A percentile compares a stretch with the other conserved stretches of the same genome.
phyloP scores from a whole-genome alignment of 2,113 vertebrate genomes.

The Uria aalge region DNA sequence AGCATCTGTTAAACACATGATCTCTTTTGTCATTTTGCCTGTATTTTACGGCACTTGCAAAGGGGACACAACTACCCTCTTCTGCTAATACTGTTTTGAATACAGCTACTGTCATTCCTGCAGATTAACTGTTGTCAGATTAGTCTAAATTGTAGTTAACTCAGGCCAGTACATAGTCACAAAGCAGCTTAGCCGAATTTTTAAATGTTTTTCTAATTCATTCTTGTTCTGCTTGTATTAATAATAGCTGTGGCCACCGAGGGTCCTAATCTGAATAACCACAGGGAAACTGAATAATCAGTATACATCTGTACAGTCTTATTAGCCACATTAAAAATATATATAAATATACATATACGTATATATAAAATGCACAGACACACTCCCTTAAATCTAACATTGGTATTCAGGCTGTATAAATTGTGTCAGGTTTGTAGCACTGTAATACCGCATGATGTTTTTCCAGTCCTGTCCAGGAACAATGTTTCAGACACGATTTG shows the following conservation, averaged over 20 bases:
- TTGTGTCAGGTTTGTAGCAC: background rate
- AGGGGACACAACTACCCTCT: background rate
- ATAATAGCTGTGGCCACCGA: background rate
- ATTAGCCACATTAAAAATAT: background rate
- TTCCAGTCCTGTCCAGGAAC: background rate
- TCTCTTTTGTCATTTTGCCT: background rate
- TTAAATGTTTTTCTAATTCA: background rate
- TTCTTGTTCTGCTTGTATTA: background rate
- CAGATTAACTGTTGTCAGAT: background rate
- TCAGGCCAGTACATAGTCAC: background rate
- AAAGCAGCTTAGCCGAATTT: background rate
- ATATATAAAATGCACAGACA: background rate
- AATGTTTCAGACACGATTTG: background rate
- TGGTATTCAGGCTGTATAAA: background rate
- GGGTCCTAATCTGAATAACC: background rate
- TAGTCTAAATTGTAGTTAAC: background rate
- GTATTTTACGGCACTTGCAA: background rate
- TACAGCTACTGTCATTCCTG: background rate
- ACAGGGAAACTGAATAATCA: background rate
- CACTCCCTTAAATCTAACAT: background rate
- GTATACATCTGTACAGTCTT: background rate
- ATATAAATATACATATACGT: background rate
- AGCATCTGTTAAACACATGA: background rate
- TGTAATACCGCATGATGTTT: background rate
- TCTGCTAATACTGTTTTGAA: background rate